A percentile compares a stretch with the other conserved stretches of the same genome.
These are phyloP conservation scores for Calephelis perditalis DNA, from an alignment of 2,888 invertebrate genomes.

Conservation along the genomic window DNA sequence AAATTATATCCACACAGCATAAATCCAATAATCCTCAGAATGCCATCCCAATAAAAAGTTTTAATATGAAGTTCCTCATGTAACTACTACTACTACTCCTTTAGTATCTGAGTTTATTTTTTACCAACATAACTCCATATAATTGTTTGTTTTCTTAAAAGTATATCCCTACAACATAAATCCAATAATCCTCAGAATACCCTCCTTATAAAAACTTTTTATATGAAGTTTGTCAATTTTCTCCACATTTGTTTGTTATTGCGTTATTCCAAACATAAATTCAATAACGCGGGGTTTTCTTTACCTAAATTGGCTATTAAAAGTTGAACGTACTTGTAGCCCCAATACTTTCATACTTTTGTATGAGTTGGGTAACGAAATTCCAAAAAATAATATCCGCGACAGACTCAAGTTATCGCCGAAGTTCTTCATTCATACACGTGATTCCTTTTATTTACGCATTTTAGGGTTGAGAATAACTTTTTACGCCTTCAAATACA, in stretches of 20 bases:
- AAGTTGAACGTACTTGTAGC: constrained; percentile 7
- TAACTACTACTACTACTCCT: too few species aligned
- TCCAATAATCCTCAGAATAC: too few species aligned
- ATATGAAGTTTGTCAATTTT: constrained; percentile 10
- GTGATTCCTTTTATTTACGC: too few species aligned
- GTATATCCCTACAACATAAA: too few species aligned
- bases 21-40: too few species aligned
- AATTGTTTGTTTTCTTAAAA: too few species aligned
- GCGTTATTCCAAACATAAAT: constrained; percentile 9
- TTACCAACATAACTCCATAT: too few species aligned
- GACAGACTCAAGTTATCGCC: constrained; percentile 1
- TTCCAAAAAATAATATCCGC: not conserved
- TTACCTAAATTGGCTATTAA: constrained; percentile 9
- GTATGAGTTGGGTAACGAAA: not conserved
- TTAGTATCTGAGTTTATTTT: too few species aligned
- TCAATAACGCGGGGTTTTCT: constrained; percentile 7
- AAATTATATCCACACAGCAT: too few species aligned
- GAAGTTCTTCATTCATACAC: constrained; percentile 3
- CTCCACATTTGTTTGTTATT: constrained; percentile 11
- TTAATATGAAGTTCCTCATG: not conserved
- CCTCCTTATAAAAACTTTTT: constrained; percentile 2
- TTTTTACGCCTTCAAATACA: too few species aligned
- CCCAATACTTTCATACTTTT: constrained; percentile 3
- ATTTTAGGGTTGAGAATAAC: too few species aligned
- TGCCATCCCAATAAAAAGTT: not conserved